Conservation (phyloP, 2,797 vertebrate species). For the Spinus pinus region DNA sequence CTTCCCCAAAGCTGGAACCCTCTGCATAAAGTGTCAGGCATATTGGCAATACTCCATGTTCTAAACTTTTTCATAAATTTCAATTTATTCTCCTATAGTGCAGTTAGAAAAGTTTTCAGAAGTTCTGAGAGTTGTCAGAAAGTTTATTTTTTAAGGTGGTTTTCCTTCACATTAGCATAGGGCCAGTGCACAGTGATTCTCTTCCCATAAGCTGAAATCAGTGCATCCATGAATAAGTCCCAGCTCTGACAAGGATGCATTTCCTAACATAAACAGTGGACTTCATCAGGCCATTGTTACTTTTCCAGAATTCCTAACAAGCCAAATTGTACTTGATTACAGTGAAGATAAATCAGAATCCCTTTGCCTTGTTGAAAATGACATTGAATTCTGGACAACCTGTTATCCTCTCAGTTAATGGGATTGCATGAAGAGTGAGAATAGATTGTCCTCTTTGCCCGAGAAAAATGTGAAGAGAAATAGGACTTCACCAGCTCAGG, state of each 20-base stretch:
- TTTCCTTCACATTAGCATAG: not conserved
- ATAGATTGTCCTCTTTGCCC: not conserved
- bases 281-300: not conserved
- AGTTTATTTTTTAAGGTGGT: not conserved
- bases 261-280: fast-evolving
- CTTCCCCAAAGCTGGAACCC: not conserved
- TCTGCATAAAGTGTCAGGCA: not conserved
- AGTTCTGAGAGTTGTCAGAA: not conserved
- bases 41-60: not conserved
- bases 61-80: not conserved
- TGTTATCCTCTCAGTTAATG: not conserved
- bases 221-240: not conserved
- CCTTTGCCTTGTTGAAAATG: not conserved
- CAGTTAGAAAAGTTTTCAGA: not conserved
- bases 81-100: not conserved
- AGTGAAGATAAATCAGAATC: not conserved
- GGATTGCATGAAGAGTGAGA: not conserved
- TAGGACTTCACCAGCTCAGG: not conserved
- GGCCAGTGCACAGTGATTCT: fast-evolving
- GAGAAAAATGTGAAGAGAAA: not conserved
- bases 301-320: not conserved
- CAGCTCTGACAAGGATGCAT: not conserved
- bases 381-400: not conserved
- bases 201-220: not conserved
- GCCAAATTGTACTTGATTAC: not conserved